Evolutionary conservation across 2,113 vertebrate genomes (phyloP).

Genomic region (Spea bombifrons): DNA sequence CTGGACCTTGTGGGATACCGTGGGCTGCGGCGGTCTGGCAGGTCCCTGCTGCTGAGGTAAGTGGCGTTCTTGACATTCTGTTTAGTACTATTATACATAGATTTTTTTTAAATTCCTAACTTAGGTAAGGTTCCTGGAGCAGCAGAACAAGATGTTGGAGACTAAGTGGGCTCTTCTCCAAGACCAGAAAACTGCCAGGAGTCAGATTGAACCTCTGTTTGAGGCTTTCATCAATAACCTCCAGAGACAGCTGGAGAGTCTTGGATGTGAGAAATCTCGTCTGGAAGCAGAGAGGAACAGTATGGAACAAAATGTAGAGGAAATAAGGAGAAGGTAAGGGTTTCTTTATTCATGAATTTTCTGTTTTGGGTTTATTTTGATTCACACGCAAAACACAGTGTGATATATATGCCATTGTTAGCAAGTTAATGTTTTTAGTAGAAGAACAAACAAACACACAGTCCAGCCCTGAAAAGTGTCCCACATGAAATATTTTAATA

Average conservation of each 20-base stretch:
- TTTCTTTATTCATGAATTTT: background rate
- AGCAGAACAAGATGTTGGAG: constrained; percentile 87
- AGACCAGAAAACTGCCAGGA: constrained; percentile 63
- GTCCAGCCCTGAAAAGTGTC: too few species aligned
- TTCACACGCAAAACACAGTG: background rate
- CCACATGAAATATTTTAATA: too few species aligned
- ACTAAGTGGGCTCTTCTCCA: constrained; percentile 88
- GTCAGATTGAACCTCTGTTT: constrained; percentile 79
- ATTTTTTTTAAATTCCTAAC: background rate
- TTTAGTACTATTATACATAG: background rate
- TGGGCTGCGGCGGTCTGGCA: too few species aligned
- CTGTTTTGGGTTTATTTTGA: background rate
- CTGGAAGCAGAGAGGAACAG: constrained; percentile 84
- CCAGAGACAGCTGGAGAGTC: constrained; percentile 76
- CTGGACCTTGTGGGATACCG: too few species aligned
- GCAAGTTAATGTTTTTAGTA: too few species aligned
- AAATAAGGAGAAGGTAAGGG: constrained; percentile 89
- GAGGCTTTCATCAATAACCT: constrained; percentile 82
- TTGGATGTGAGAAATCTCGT: constrained; percentile 78
- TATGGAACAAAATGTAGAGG: constrained; percentile 86
- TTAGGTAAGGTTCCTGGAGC: constrained; percentile 86
- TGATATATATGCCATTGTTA: too few species aligned
- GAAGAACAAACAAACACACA: too few species aligned
- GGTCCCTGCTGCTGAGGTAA: too few species aligned
- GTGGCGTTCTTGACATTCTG: background rate